Base-by-base conservation (phyloP, 92 coral and sea anemone species). In the Meandrina meandrites region DNA sequence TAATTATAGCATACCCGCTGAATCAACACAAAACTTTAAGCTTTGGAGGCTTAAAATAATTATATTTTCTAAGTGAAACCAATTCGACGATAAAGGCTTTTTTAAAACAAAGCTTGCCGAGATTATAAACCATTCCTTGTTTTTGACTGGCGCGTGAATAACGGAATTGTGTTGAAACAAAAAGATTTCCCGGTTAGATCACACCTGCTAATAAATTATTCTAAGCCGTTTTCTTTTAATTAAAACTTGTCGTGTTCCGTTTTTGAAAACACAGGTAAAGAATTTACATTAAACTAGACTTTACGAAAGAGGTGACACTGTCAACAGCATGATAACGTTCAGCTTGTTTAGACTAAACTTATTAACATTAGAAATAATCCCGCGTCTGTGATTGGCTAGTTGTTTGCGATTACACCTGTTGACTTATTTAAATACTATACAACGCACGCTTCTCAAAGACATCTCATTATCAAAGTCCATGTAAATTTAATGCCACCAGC, bases 401-500 rank as follows among this genome's bases (percentile, higher is more conserved):
- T 19, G 13, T 34, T 5, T 1, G 51, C n/a, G 16, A 64, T 60
- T 85, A 0, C 83, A 85, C 82, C 88, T 77, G 88, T 85, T 85
- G 76, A 64, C 58, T 40, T 18, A 32, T 76, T 78, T 75, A 53
- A 83, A 76, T 66, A 57, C 31, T 56, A 21, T 37, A 24, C 64
- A 24, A 36, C 47, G n/a, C 60, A 42, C 83, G 76, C 22, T 58
- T 51, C 31, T 18, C 60, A 57, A 31, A 19, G 1, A 75, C 48
- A 31, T 77, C 60, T 35, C 88, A 42, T 84, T 51, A 76, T 74
- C 74, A 89, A 74, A 73, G 78, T 22, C 68, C 93, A 94, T 91
- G 80, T 90, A 93, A 94, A 37, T 80, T 93, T 93, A 91, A 94
- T 93, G 81, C 10, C 64, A 81, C 79, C 56, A 50, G 77, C 78